Base-by-base conservation (phyloP, 2,113 vertebrate genomes). In the Planiliza haematocheilus region DNA sequence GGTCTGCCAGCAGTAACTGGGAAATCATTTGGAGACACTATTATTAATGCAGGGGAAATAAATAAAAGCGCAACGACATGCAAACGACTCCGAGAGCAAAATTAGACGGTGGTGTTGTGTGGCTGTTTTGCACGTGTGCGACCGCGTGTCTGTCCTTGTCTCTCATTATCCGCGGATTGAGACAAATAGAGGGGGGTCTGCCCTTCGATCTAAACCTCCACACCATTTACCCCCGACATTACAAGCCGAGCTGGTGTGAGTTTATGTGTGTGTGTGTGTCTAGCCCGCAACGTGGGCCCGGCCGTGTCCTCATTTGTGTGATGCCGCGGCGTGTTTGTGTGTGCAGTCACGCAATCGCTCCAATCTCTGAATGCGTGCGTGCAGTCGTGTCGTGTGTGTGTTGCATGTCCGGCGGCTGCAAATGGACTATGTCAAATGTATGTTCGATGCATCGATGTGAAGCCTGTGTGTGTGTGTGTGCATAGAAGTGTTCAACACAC, bases 101-200 rank as follows among this genome's bases (percentile, higher is more conserved):
- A 81, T 75, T 50, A 78, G 43, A 48, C 52, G 39, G 65, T 1
- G 10, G 36, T 17, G 43, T 11, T 59, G 16, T 64, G 66, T 24
- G 10, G 14, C 13, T 48, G 46, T 17, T 42, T 55, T 30, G 68
- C 39, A 41, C 14, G 43, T 66, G 41, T 17, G 49, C 12, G 34
- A 30, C 30, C 8, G 41, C 20, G 36, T 0, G 49, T 21, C 6
- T 82, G 87, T 71, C 84, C 86, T 85, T 79, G 86, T 83, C 79
- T 74, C 61, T 91, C 65, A 89, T 91, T 85, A 90, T 60, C 7
- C 13, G 6, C 6, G 74, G 71, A 91, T 89, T 86, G 85, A 91
- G 83, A 91, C 88, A 87, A 91, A 92, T 88, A 51, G 85, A 72
- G 38, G 68, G 62, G 74, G 74, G 65, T 67, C 79, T 84, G 83